These are phyloP conservation scores for Arctia plantaginis DNA, from an alignment of 2,888 invertebrate species.

Conservation along the genomic window DNA sequence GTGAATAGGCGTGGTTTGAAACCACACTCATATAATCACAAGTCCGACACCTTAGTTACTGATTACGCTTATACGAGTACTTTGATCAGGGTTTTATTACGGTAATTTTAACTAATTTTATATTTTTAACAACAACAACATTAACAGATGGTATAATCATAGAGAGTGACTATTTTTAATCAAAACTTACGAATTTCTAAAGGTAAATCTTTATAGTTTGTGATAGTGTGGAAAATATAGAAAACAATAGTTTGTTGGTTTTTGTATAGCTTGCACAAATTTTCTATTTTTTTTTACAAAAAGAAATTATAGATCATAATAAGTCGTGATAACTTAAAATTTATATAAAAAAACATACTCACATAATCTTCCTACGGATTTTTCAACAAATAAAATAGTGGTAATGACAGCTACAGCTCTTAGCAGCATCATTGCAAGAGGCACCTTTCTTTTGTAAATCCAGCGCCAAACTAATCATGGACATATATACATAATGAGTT, in stretches of 20 bases:
- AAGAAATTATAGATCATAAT: neutral
- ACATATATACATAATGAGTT: constrained; percentile 5
- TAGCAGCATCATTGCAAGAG: constrained; percentile 28
- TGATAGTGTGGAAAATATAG: neutral
- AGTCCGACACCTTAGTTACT: too few species aligned
- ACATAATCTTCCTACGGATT: constrained; percentile 26
- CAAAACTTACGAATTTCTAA: too few species aligned
- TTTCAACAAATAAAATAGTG: constrained; percentile 18
- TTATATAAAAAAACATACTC: constrained; percentile 32
- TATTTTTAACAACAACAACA: too few species aligned
- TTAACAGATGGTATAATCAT: too few species aligned
- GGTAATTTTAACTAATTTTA: too few species aligned
- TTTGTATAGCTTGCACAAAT: neutral
- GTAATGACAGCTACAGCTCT: constrained; percentile 14
- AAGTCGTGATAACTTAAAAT: neutral
- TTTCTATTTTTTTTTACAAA: neutral
- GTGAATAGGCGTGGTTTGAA: too few species aligned
- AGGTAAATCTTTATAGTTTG: too few species aligned
- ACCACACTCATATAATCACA: too few species aligned
- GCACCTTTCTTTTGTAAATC: neutral
- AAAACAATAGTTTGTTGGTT: neutral
- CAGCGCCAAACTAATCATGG: constrained; percentile 9
- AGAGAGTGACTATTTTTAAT: neutral
- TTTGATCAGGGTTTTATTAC: too few species aligned
- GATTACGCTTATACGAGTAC: too few species aligned